Evolutionary conservation across 2,113 vertebrate species (phyloP), one percentile per base, ranked within the genome.

Genomic region (Thoracochromis brauschi): DNA sequence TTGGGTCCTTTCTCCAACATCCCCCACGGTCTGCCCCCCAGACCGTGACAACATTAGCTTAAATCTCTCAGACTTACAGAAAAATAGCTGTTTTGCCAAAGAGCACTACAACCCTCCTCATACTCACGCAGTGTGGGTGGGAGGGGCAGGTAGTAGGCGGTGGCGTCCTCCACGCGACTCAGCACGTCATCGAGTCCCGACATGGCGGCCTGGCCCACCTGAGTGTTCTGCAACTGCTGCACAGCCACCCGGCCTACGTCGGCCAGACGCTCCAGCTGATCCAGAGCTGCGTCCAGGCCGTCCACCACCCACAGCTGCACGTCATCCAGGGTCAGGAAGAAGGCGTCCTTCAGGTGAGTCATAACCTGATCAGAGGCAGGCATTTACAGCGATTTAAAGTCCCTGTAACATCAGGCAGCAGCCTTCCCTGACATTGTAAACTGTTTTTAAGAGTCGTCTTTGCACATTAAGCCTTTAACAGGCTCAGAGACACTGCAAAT

Each of bases 71-170:
- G 6, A 38, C 60, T 63, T 21, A n/a, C 33, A 71, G 65, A 73
- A 73, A 26, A 26, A 47, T 10, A 19, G 40, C 71, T 17, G 42
- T 26, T 75, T 29, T 47, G 9, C 21, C 4, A 26, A 73, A 73
- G 9, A 31, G 26, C 14, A 49, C 9, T 75, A 12, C 51, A 55
- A 75, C 35, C 24, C 65, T 26, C 13, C 24, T 26, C 9, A 53
- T 78, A 94, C 96, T 96, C 86, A 97, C 96, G 91, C 55, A 95
- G 87, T 1, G 87, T 90, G 9, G 95, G 91, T 0, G 94, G 93
- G 31, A 96, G 94, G 16, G 95, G 96, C 75, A 97, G 80, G 92
- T 96, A 96, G 89, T 87, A 83, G 80, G 91, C 79, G 2, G 87
- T 81, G 24, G 93, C 87, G 4, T 92, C 94, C 89, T 97, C 96